Evolutionary conservation across 2,797 vertebrate species (phyloP).

Genomic region (Neomorphus geoffroyi): DNA sequence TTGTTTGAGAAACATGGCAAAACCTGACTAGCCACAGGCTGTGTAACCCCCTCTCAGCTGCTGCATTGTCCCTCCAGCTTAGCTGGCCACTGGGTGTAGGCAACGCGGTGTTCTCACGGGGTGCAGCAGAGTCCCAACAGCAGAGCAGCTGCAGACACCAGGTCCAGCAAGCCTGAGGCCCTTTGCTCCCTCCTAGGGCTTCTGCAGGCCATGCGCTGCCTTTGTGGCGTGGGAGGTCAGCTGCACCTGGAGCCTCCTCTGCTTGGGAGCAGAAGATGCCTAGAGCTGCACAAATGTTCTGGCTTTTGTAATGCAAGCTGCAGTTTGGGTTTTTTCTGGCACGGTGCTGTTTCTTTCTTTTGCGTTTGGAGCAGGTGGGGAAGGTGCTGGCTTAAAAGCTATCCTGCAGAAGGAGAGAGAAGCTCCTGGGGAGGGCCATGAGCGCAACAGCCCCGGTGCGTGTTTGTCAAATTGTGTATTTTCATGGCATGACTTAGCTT

Average conservation of each 20-base stretch:
- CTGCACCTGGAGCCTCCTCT: neutral
- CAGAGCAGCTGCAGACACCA: neutral
- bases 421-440: neutral
- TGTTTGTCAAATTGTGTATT: fast-evolving
- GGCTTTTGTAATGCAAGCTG: neutral
- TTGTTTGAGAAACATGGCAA: neutral
- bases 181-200: neutral
- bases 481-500: neutral
- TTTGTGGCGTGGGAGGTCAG: neutral
- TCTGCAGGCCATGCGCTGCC: neutral
- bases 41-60: neutral
- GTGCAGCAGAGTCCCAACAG: neutral
- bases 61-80: neutral
- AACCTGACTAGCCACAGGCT: neutral
- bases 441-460: no score
- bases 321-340: neutral
- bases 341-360: neutral
- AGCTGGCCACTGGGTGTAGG: neutral
- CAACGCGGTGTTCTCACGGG: fast-evolving
- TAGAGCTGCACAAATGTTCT: neutral
- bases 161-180: neutral
- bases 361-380: neutral
- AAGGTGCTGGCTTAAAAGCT: neutral
- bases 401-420: neutral
- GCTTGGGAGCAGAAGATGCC: neutral